These are phyloP conservation scores for Cylindroiulus punctatus DNA, from an alignment of 2,888 invertebrate species.

Conservation along the genomic window DNA sequence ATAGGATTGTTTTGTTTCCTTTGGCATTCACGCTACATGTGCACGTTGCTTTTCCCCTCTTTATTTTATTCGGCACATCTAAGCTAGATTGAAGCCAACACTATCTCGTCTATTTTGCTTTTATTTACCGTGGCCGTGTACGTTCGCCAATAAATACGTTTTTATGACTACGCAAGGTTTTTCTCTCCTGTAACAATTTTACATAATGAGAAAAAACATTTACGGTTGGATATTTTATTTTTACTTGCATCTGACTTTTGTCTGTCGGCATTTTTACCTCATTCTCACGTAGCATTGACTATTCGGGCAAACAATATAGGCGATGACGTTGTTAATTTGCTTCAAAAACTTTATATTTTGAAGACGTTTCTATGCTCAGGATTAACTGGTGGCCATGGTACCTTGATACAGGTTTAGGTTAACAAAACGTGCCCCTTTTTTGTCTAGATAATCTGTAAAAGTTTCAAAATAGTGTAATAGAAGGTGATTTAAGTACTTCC, in stretches of 20 bases:
- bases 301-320: not conserved
- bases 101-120: constrained; percentile 1
- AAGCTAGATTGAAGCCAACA: constrained; percentile 14
- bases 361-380: too few species aligned
- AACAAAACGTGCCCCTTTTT: too few species aligned
- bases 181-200: not conserved
- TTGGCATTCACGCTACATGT: not conserved
- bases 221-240: not conserved
- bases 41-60: not conserved
- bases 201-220: not conserved
- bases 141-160: constrained; percentile 10
- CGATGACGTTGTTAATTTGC: too few species aligned
- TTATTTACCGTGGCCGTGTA: constrained; percentile 17
- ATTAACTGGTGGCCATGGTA: too few species aligned
- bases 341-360: too few species aligned
- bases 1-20: constrained; percentile 5
- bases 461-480: too few species aligned
- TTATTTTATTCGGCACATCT: constrained; percentile 10
- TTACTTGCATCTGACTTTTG: constrained; percentile 2
- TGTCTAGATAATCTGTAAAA: too few species aligned
- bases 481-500: too few species aligned
- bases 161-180: not conserved
- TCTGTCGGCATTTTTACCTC: not conserved
- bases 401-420: too few species aligned
- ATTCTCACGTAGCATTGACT: not conserved